phyloP scores from a whole-genome alignment of 2,113 vertebrate species.

The Coturnix japonica region DNA sequence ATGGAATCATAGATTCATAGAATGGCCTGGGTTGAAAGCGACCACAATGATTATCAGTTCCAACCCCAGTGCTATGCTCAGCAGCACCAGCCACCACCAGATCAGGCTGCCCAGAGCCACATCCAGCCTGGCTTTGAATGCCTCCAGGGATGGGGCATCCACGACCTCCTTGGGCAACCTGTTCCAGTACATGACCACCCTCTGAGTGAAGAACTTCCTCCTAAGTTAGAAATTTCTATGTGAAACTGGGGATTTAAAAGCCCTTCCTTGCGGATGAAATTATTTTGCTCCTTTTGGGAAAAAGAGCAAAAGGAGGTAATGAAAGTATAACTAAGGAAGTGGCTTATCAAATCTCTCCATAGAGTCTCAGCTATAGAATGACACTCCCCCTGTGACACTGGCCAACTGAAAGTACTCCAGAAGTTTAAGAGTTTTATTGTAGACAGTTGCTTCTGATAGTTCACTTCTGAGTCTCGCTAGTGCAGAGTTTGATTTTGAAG shows the following conservation, averaged over 20 bases:
- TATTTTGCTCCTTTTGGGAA: neutral
- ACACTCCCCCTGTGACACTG: neutral
- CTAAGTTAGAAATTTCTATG: neutral
- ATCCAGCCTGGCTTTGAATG: too few species aligned
- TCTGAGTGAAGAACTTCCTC: too few species aligned
- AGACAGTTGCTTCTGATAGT: neutral
- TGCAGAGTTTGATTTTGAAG: neutral
- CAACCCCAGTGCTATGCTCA: too few species aligned
- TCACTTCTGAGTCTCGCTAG: neutral
- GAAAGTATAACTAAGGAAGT: neutral
- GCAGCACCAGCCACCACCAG: too few species aligned
- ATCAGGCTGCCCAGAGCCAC: too few species aligned
- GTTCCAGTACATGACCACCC: too few species aligned
- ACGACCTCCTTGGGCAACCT: too few species aligned
- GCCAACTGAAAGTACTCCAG: neutral
- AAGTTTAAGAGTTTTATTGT: neutral
- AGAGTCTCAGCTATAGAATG: neutral
- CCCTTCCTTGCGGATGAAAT: neutral
- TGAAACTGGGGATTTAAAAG: neutral
- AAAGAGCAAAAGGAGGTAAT: neutral
- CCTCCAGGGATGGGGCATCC: too few species aligned
- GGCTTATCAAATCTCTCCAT: neutral
- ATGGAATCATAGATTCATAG: too few species aligned
- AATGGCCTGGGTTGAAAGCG: too few species aligned
- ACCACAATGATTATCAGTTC: too few species aligned